Evolutionary conservation across 2,888 invertebrate genomes (phyloP).

Genomic region (Isoperla grammatica): DNA sequence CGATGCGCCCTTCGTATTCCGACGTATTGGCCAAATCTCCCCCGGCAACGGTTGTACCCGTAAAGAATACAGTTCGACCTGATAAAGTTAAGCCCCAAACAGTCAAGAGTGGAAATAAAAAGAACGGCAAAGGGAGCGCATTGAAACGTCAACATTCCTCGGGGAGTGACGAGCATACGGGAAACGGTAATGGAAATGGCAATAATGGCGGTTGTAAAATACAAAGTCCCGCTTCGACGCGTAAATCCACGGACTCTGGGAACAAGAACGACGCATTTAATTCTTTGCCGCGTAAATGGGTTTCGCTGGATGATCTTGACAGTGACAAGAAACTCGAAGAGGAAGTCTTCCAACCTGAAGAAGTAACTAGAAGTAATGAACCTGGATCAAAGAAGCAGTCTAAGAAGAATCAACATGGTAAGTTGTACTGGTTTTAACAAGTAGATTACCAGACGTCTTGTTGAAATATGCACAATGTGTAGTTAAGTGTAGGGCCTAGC

Average conservation of each 20-base stretch:
- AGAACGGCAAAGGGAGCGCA: conserved; percentile 25
- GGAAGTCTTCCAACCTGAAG: conserved; percentile 22
- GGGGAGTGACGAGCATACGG: conserved; percentile 48
- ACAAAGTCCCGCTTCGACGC: conserved; percentile 12
- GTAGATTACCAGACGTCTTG: conserved; percentile 3
- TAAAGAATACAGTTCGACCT: conserved; percentile 29
- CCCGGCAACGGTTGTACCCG: conserved; percentile 39
- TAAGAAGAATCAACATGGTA: conserved; percentile 19
- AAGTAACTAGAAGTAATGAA: conserved; percentile 12
- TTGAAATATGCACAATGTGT: too few species aligned
- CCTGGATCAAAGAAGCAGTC: conserved; percentile 16
- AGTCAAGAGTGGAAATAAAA: conserved; percentile 9
- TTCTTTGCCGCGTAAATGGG: conserved; percentile 48
- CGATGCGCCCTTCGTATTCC: conserved; percentile 81
- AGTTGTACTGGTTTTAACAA: not conserved
- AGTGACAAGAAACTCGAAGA: conserved; percentile 41
- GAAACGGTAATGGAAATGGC: conserved; percentile 36
- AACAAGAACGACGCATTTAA: conserved; percentile 9
- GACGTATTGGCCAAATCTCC: conserved; percentile 70
- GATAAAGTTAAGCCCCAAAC: conserved; percentile 42
- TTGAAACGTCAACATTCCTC: conserved; percentile 51
- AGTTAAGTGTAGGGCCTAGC: too few species aligned
- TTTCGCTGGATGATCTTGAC: conserved; percentile 52
- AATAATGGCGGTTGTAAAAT: conserved; percentile 2
- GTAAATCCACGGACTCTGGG: conserved; percentile 20